phyloP scores from a whole-genome alignment of 2,797 vertebrate species.

The Perdix hodgsoniae region DNA sequence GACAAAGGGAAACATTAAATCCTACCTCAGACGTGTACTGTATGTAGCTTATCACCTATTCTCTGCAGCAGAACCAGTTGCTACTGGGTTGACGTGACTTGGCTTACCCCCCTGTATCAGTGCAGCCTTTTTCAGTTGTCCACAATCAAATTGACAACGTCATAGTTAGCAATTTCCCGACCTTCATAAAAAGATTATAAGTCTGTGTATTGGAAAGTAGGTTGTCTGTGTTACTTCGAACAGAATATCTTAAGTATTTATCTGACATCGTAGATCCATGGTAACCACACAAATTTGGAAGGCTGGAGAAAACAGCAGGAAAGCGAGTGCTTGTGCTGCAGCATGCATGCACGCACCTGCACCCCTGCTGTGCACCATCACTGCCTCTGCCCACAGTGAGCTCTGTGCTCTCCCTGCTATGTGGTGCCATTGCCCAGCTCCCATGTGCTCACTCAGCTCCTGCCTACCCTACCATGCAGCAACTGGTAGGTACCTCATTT shows the following conservation, averaged over 20 bases:
- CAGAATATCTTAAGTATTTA: not conserved
- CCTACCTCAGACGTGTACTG: not conserved
- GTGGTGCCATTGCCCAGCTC: not conserved
- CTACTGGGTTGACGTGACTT: not conserved
- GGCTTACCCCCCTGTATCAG: fast-evolving
- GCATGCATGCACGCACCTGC: fast-evolving
- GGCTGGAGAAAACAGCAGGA: not conserved
- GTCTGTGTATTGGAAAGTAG: not conserved
- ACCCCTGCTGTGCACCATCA: fast-evolving
- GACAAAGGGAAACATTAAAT: not conserved
- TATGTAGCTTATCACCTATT: not conserved
- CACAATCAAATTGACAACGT: not conserved
- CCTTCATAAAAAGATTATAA: not conserved
- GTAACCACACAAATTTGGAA: not conserved
- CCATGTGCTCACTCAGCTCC: fast-evolving
- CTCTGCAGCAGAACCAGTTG: not conserved
- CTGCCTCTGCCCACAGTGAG: fast-evolving
- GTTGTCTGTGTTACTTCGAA: not conserved
- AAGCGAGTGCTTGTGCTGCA: fast-evolving
- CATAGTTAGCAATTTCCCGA: not conserved
- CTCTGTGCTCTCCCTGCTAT: fast-evolving
- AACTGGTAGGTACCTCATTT: fast-evolving
- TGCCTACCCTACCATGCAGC: fast-evolving
- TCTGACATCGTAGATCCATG: not conserved
- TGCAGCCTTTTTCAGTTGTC: not conserved